Base-by-base conservation (phyloP, 2,888 invertebrate species). In the Cephus spinipes region DNA sequence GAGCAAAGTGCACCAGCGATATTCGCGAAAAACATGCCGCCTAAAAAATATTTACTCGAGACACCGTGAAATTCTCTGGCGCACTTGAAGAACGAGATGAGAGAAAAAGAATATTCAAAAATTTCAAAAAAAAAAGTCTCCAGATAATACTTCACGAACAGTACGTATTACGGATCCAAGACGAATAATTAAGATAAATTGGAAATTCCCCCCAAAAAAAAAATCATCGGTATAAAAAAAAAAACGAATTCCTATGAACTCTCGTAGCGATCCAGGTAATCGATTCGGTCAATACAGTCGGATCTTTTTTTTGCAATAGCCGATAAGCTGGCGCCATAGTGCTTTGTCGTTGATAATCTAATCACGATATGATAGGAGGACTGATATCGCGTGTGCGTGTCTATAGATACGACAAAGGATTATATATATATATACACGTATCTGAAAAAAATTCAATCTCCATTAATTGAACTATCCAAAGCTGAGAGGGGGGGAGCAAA, bases 21-120 rank as follows among this genome's bases (percentile, higher is more conserved):
- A 12, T 34, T 83, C 81, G 86, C 81, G 83, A 83, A 85, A 88
- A 88, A 85, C 83, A 85, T 85, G 88, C 87, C 89, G 89, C 88
- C 89, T 55, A 23, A 88, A 89, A 89, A 89, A 89, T 87, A 89
- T 89, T 89, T 31, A 71, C 71, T 3, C 71, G 12, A 9, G 23
- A 55, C 23, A 9, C 23, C 55, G 55, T 23, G 55, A 55, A 55
- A 55, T 55, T 55, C 55, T 9, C 23, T 0, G 3, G 23, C 9
- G 55, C 55, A 2, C 55, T 55, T 55, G 9, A 55, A 6, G 6
- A 15, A 9, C 6, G 40, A 55, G 2, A 55, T 9, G 15, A 9
- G 9, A 23, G 6, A 0, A 23, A 55, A 55, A 55, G 0, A 55
- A 55, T 15, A 23, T 23, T 55, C 0, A 9, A 9, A 23, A 55